Base-by-base conservation (phyloP, 2,113 vertebrate genomes). In the Leptobrachium ailaonicum region DNA sequence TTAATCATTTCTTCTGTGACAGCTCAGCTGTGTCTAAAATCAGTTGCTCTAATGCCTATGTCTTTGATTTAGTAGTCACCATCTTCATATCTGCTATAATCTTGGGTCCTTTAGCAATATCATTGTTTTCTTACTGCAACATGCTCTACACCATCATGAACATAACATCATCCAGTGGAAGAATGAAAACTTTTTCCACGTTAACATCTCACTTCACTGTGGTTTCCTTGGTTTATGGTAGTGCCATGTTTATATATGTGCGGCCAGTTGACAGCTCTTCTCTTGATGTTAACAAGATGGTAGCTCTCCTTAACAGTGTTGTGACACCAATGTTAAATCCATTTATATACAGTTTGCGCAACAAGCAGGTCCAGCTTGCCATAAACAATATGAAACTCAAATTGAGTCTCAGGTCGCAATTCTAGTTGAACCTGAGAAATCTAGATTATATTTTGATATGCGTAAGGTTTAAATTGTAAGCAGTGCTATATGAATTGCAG, bases 11-110 rank as follows among this genome's bases (percentile, higher is more conserved):
- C 20, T 32, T 32, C 20, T 32, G 20, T 32, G 20, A 32, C 20
- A 32, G 20, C 20, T 32, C 87, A 1, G 87, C 87, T 13, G 47
- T 89, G 10, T 81, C 86, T 62, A 87, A 87, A 58, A 56, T 88
- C 45, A 86, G 86, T 6, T 89, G 88, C 47, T 82, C 82, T 0
- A 70, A 90, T 5, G 87, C 85, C 1, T 32, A 32, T 32, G 20
- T 32, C 20, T 32, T 32, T 32, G 20, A 32, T 32, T 32, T 32
- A 32, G 20, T 90, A 42, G 87, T 88, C 85, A 86, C 89, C 6
- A 85, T 83, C 1, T 88, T 87, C 66, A 87, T 85, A 41, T 86
- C 86, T 4, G 67, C 88, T 66, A 85, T 88, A 45, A 84, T 87
- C 0, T 42, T 86, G 11, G 66, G 84, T 74, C 88, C 87, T 12